A percentile compares a stretch with the other conserved stretches of the same genome.
These are phyloP conservation scores for Merodon equestris DNA, from an alignment of 2,888 invertebrate genomes.

Conservation along the genomic window DNA sequence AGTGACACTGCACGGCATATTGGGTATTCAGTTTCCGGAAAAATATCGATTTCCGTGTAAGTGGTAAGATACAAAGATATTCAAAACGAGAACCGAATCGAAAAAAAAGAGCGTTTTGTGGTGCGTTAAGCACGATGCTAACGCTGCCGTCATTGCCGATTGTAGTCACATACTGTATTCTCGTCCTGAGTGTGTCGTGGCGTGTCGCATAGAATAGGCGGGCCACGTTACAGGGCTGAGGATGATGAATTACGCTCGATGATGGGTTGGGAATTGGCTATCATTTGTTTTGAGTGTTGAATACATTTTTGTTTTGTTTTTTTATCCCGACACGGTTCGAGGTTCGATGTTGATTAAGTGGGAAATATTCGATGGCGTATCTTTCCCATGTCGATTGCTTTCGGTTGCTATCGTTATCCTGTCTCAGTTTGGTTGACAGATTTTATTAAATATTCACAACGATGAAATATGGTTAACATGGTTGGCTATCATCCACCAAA, in stretches of 20 bases:
- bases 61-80: constrained; percentile 2
- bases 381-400: constrained; percentile 22
- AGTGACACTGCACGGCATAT: not conserved
- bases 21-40: constrained; percentile 24
- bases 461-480: constrained; percentile 24
- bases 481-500: not conserved
- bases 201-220: constrained; percentile 4
- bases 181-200: constrained; percentile 17
- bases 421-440: constrained; percentile 46
- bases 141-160: constrained; percentile 14
- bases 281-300: constrained; percentile 53
- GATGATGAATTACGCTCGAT: constrained; percentile 51
- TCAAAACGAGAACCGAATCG: constrained; percentile 4
- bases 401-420: constrained; percentile 36
- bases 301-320: constrained; percentile 17
- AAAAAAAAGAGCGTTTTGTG: too few species aligned
- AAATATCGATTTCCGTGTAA: constrained; percentile 26
- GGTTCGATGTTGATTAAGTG: constrained; percentile 56
- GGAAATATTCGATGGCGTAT: constrained; percentile 44
- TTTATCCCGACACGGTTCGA: too few species aligned
- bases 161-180: constrained; percentile 36
- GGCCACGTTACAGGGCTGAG: constrained; percentile 10
- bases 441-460: constrained; percentile 46
- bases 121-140: constrained; percentile 1
- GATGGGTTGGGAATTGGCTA: constrained; percentile 57